Evolutionary conservation across 1,140 invertebrate species (phyloP), one percentile per base, ranked within the genome.

Genomic region (Rhopalosiphum maidis): DNA sequence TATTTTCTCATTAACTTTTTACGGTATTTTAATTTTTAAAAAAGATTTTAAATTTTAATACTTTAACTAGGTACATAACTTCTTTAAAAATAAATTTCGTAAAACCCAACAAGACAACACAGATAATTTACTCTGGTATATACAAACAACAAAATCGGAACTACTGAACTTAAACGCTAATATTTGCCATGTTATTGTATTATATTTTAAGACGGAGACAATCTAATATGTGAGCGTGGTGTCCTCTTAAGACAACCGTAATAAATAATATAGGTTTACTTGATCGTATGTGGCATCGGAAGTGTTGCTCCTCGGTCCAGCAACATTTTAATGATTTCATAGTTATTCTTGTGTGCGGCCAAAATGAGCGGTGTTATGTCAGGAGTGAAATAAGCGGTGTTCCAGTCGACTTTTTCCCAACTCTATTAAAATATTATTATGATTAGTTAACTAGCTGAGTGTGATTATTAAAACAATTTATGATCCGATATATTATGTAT

Each of bases 351-450:
- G 95, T 99, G 98, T 91, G 98, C 98, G 0, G 98, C 98, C 91
- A 99, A 95, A 93, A 99, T 98, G 35, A 99, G 95, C 0, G 98
- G 98, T 1, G 98, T 99, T 94, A 99, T 98, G 95, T 99, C 98
- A 0, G 98, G 97, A 0, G 98, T 97, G 95, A 99, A 99, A 94
- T 96, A 97, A 2, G 97, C 97, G n/a, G 97, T 97, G 93, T 97
- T 97, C 25, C 97, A 96, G 95, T 98, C 97, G 48, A 98, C 97
- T 95, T 96, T 97, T 95, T 98, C 97, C 97, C 98, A 98, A 95
- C 97, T 98, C 97, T 98, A 95, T 90, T 95, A 95, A 94, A 90
- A 91, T 91, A 94, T 85, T 25, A 87, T 23, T 15, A n/a, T 37
- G 35, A 85, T 37, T 25, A 23, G 37, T 85, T 25, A 83, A 7